Evolutionary conservation across 2,113 vertebrate genomes (phyloP), one percentile per base, ranked within the genome.

Genomic region (Petrocephalus zakoni): DNA sequence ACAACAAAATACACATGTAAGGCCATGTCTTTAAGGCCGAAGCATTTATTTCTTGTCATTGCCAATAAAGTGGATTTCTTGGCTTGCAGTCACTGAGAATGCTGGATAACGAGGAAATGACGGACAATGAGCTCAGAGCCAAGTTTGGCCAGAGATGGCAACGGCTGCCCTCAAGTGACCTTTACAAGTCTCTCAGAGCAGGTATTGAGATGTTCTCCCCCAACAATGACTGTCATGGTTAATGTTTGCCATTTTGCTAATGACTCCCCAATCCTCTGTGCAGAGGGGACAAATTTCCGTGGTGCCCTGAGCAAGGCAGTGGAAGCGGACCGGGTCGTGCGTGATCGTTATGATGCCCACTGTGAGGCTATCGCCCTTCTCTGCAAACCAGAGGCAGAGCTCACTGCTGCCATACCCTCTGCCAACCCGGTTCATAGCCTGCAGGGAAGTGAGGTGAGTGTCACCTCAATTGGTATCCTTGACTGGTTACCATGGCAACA

Each of bases 101-200:
- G 92, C 92, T 99, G 93, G 95, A 97, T 89, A 96, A 97, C 90
- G 98, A 99, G 92, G 98, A 99, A 94, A 88, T 95, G 2, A 99
- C 98, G 25, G 98, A 99, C 93, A 98, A 95, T 81, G 98, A 99
- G 46, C 93, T 99, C 90, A 95, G 96, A 93, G 92, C 94, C 88
- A 99, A 99, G 93, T 99, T 99, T 92, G 98, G 95, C 91, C 97
- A 99, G 85, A 97, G 98, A 75, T 99, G 98, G 98, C 97, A 97
- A 94, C 96, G 98, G 93, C 99, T 97, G 0, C 95, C 97, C 6
- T 99, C 98, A 88, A 97, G 92, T 88, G 98, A 99, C 1, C 97
- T 99, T 9, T 99, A 99, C 89, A 99, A 98, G 90, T 95, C 98
- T 72, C 94, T 99, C 82, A 96, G 98, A 91, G 5, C 96, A 94